Base-by-base conservation (phyloP, 2,797 vertebrate genomes). In the Pangasius djambal region DNA sequence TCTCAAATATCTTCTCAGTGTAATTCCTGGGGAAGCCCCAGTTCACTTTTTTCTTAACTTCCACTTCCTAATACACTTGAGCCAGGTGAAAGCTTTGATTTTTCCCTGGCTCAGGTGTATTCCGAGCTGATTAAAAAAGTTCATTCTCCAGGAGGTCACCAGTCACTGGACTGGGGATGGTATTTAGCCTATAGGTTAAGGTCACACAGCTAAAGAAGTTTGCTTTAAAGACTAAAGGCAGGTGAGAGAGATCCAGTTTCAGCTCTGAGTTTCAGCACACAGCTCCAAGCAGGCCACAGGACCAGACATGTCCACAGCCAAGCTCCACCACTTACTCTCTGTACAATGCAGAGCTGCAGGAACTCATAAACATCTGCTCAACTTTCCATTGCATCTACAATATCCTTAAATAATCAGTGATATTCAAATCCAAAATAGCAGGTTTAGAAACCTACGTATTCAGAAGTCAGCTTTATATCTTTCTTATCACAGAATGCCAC, bases 301-400 rank as follows among this genome's bases (percentile, higher is more conserved):
- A 96, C 93, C 94, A 96, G 95, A 96, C 96, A 96, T 94, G 96
- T 93, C 94, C 93, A 88, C 55, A 83, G 84, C 88, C 88, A 83
- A 75, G 88, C 91, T 89, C 74, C 82, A 69, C 88, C 89, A 75
- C 87, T 82, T 75, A 92, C 85, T 78, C 70, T 82, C 78, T 89
- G 84, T 85, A 85, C 85, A 91, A 86, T 67, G 82, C 82, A 18
- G 74, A 87, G 74, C 83, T 81, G 16, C 37, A 88, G 63, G 85
- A 61, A 50, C 40, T 86, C 67, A 81, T 69, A 78, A 65, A 37
- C 55, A 55, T 85, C 31, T 85, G 83, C 4, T 34, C 18, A 22
- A 40, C 37, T 37, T 70, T 10, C 25, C 34, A 79, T 20, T 89
- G 25, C 52, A 79, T 52, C 52, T 63, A 13, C 25, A 83, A n/a